Percentiles rank a stretch among this genome's conserved stretches.
Evolutionary conservation across 1,140 invertebrate species (phyloP).

Genomic region (Heliothis virescens): DNA sequence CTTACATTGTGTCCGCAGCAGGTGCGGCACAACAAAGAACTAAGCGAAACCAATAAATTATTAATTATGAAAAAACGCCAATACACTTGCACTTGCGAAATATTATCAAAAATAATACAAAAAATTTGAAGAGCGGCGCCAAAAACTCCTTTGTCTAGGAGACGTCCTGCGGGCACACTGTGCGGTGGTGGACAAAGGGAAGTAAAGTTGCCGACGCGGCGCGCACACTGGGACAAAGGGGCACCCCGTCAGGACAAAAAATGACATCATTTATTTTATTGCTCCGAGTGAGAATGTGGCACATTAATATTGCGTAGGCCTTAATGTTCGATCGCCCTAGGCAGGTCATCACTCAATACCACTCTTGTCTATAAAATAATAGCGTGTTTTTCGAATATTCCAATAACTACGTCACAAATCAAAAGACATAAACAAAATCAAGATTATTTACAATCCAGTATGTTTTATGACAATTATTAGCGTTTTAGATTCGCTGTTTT

Average conservation of each 20-base stretch:
- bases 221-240: conserved; percentile 75
- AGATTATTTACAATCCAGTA: conserved; percentile 29
- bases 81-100: conserved; percentile 71
- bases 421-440: conserved; percentile 16
- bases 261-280: conserved; percentile 86
- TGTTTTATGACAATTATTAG: conserved; percentile 18
- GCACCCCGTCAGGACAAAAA: conserved; percentile 81
- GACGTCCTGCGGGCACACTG: conserved; percentile 73
- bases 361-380: conserved; percentile 72
- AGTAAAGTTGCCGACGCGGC: conserved; percentile 69
- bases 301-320: conserved; percentile 83
- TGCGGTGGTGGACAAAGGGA: conserved; percentile 64
- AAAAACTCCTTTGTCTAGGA: conserved; percentile 78
- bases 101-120: conserved; percentile 53
- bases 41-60: conserved; percentile 83
- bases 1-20: conserved; percentile 68
- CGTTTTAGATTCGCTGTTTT: conserved; percentile 32
- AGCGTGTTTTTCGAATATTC: conserved; percentile 48
- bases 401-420: conserved; percentile 3
- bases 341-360: conserved; percentile 75
- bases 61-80: conserved; percentile 83
- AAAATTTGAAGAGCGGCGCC: conserved; percentile 77
- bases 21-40: conserved; percentile 73
- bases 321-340: conserved; percentile 81
- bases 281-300: conserved; percentile 81